These are phyloP conservation scores for Syrmaticus mikado DNA, from an alignment of 2,113 vertebrate genomes.

Conservation along the genomic window DNA sequence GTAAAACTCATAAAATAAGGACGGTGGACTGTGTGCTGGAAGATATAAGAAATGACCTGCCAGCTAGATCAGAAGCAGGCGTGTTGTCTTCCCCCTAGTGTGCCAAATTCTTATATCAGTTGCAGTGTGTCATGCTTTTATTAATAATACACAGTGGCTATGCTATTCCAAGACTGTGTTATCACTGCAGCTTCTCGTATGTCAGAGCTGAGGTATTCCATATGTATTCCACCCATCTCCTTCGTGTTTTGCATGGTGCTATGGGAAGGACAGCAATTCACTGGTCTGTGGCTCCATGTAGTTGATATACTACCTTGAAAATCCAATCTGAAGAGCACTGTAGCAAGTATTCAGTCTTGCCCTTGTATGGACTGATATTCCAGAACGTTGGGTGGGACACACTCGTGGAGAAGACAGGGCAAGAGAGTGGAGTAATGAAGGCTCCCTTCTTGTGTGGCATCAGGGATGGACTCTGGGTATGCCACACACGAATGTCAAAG, in stretches of 20 bases:
- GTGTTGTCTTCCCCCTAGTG: background rate
- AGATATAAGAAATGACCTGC: background rate
- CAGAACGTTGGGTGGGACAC: rapidly evolving
- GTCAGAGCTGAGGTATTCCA: background rate
- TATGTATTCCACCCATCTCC: background rate
- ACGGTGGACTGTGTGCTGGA: background rate
- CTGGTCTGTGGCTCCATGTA: background rate
- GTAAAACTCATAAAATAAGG: background rate
- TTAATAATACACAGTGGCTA: background rate
- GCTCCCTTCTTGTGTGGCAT: background rate
- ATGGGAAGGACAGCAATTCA: background rate
- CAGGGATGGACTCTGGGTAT: background rate
- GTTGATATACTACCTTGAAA: background rate
- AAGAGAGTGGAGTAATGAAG: background rate
- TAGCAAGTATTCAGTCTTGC: background rate
- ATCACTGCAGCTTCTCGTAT: background rate
- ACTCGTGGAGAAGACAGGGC: rapidly evolving
- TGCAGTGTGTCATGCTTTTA: background rate
- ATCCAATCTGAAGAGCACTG: background rate
- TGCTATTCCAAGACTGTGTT: background rate
- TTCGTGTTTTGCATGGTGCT: rapidly evolving
- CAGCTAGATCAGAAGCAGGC: conserved; percentile 26
- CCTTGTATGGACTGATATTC: background rate
- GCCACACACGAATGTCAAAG: background rate
- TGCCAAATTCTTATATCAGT: background rate